Base-by-base conservation (phyloP, 2,113 vertebrate genomes). In the Lamprologus callipterus region DNA sequence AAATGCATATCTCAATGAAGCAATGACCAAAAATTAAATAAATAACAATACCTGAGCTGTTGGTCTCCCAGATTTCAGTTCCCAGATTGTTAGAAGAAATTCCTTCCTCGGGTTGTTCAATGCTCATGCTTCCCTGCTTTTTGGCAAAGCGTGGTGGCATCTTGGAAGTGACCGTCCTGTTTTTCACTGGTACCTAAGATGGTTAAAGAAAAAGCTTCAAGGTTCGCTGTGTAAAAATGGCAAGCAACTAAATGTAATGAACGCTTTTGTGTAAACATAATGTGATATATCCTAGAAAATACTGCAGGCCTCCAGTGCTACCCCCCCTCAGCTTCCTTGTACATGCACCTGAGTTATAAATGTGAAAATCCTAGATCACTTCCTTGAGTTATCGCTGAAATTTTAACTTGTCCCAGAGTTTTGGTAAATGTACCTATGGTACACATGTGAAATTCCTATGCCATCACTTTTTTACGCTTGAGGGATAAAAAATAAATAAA, bases 91-190 rank as follows among this genome's bases (percentile, higher is more conserved):
- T 98, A 40, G 97, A 95, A 4, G 98, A 97, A 31, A 98, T 96
- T 0, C 96, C 83, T 14, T 98, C 97, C 3, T 99, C 98, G 0
- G 97, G 92, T 35, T 98, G 98, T 68, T 99, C 98, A 42, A 99
- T 94, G 85, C 97, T 97, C 86, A 99, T 93, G 90, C 89, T 95
- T 85, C 96, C 97, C 89, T 99, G 98, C 89, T 99, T 99, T 94
- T 99, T 99, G 1, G 98, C 98, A 92, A 99, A 99, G 1, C 99
- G 98, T n/a, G 99, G 99, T 1, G 99, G 98, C 82, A 99, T 99
- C 75, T 99, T 98, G 3, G 99, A 99, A 23, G 97, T 88, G 5
- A 99, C 97, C 8, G 97, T 91, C 5, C 98, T 96, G 89, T 94
- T 97, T 92, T 99, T 99, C 57, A 97, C 92, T 2, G 97, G 95